These are phyloP conservation scores for Uropetala carovei DNA, from an alignment of 2,888 invertebrate genomes.

Conservation along the genomic window DNA sequence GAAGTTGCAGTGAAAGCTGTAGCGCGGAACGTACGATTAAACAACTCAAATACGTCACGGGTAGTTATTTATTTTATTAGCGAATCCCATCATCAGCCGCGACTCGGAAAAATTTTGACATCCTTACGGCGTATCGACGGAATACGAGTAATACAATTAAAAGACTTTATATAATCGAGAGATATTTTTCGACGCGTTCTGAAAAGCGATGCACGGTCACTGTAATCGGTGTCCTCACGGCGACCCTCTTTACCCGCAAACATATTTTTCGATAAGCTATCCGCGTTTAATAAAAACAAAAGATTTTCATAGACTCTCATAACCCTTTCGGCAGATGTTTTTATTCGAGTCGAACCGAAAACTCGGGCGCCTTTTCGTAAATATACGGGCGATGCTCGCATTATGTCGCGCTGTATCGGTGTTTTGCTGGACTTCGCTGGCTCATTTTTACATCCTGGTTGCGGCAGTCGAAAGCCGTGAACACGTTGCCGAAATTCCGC, in stretches of 20 bases:
- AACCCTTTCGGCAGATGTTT: too few species aligned
- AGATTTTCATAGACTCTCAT: too few species aligned
- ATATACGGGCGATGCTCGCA: too few species aligned
- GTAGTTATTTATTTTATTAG: constrained; percentile 7
- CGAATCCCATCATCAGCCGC: background rate
- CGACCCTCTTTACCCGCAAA: too few species aligned
- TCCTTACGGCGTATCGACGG: background rate
- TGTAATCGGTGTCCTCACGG: too few species aligned
- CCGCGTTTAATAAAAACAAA: too few species aligned
- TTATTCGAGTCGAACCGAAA: background rate
- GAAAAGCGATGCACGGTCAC: too few species aligned
- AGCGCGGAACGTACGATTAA: background rate
- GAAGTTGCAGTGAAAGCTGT: constrained; percentile 4
- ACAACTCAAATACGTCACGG: constrained; percentile 18
- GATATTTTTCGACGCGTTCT: too few species aligned
- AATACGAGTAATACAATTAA: too few species aligned
- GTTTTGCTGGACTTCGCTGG: background rate
- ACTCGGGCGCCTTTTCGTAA: background rate
- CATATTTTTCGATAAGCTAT: too few species aligned
- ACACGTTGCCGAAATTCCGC: background rate
- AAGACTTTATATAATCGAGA: too few species aligned
- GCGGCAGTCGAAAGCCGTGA: background rate
- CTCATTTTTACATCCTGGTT: background rate
- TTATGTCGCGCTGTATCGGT: too few species aligned
- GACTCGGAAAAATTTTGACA: background rate